A percentile compares a stretch with the other conserved stretches of the same genome.
These are phyloP conservation scores for Zophobas atratus DNA, from an alignment of 1,140 invertebrate species.

Conservation along the genomic window DNA sequence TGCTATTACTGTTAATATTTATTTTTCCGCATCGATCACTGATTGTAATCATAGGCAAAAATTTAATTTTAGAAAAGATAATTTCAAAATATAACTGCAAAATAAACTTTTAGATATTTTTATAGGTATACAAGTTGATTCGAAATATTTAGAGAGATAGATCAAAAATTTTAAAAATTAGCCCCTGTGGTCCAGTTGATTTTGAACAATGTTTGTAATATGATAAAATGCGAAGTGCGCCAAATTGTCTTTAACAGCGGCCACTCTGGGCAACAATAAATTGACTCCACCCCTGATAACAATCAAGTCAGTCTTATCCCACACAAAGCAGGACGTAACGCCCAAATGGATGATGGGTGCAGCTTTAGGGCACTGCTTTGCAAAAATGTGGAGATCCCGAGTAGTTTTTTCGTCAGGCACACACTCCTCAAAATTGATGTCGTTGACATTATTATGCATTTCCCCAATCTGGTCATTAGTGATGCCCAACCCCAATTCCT, in stretches of 20 bases:
- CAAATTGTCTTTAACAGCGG: conserved; percentile 84
- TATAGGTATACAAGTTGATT: too few species aligned
- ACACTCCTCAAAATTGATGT: conserved; percentile 91
- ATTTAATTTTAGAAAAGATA: too few species aligned
- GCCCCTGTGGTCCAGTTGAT: too few species aligned
- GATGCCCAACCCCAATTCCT: conserved; percentile 92
- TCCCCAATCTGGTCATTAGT: conserved; percentile 90
- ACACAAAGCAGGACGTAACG: conserved; percentile 98
- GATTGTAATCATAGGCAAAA: too few species aligned
- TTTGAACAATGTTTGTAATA: too few species aligned
- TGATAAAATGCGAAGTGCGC: conserved; percentile 92
- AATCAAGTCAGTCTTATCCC: conserved; percentile 97
- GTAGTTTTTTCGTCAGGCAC: conserved; percentile 89
- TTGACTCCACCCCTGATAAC: conserved; percentile 90
- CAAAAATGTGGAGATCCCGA: conserved; percentile 96
- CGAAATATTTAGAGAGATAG: too few species aligned
- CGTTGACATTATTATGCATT: conserved; percentile 85
- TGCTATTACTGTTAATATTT: too few species aligned
- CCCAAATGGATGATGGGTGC: conserved; percentile 98
- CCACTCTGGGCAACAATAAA: conserved; percentile 89
- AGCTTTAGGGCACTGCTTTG: conserved; percentile 87
- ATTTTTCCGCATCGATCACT: too few species aligned
- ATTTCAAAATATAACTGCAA: too few species aligned
- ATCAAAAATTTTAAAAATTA: too few species aligned
- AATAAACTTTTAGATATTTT: too few species aligned